A percentile compares a stretch with the other conserved stretches of the same genome.
Conservation (phyloP, 2,797 vertebrate genomes). For the Buceros bicornis region DNA sequence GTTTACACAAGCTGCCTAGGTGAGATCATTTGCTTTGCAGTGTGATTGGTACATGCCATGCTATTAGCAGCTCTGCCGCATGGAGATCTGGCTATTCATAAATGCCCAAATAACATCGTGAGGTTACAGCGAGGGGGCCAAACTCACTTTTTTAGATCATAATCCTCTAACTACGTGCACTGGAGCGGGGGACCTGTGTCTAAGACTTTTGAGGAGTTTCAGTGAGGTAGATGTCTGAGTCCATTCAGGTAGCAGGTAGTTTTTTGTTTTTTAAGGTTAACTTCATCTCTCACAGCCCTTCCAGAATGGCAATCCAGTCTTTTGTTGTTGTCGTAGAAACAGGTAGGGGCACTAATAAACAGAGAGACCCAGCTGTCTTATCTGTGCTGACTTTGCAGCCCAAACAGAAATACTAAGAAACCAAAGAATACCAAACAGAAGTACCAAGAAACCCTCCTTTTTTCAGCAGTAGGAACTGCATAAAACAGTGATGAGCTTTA, state of each 20-base stretch:
- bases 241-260: not conserved
- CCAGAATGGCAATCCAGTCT: not conserved
- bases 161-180: slow-evolving; percentile 37
- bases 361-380: not conserved
- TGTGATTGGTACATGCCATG: slow-evolving; percentile 14
- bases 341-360: not conserved
- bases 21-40: slow-evolving; percentile 56
- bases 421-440: not conserved
- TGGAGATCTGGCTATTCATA: slow-evolving; percentile 27
- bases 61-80: slow-evolving; percentile 49
- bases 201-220: not conserved
- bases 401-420: not conserved
- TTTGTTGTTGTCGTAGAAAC: not conserved
- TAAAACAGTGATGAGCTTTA: not conserved
- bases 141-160: slow-evolving; percentile 52
- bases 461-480: not conserved
- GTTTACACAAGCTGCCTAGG: slow-evolving; percentile 50
- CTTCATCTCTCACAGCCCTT: not conserved
- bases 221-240: not conserved
- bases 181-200: slow-evolving; percentile 8
- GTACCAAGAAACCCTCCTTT: not conserved
- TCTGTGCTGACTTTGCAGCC: not conserved
- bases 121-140: slow-evolving; percentile 36
- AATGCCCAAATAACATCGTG: slow-evolving; percentile 45
- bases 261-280: not conserved